Conservation (phyloP, 2,113 vertebrate genomes). For the Antechinus stuartii region DNA sequence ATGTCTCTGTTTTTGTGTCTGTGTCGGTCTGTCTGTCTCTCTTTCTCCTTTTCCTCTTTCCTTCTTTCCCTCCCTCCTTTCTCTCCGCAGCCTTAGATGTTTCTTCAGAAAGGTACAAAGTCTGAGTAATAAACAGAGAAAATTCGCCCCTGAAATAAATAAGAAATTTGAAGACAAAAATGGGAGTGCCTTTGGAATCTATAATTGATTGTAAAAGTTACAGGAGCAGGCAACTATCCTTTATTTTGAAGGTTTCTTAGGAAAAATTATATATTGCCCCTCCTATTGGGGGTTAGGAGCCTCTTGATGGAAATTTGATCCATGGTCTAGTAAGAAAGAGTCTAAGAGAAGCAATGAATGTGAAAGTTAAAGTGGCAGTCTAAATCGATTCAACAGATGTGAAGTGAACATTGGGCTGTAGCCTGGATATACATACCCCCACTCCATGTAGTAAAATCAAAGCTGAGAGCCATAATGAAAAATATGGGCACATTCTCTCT, state of each 20-base stretch:
- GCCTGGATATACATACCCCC: neutral
- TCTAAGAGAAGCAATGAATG: neutral
- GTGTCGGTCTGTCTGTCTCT: no score
- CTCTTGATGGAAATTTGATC: neutral
- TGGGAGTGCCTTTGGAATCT: neutral
- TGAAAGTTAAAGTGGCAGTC: neutral
- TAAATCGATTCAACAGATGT: neutral
- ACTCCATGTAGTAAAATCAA: neutral
- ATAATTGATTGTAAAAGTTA: neutral
- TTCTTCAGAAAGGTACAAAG: neutral
- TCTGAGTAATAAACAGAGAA: neutral
- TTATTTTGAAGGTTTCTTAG: neutral
- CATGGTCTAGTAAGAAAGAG: no score
- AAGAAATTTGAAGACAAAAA: neutral
- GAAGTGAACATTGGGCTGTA: neutral
- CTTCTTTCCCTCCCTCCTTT: no score
- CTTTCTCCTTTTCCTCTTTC: no score
- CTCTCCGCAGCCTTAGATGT: neutral
- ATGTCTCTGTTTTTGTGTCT: no score
- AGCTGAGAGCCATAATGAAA: neutral
- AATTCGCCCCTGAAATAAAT: neutral
- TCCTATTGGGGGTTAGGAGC: neutral
- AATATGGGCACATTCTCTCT: neutral
- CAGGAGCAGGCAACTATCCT: neutral
- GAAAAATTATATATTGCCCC: neutral